Evolutionary conservation across 2,797 vertebrate genomes (phyloP), one percentile per base, ranked within the genome.

Genomic region (Trematomus bernacchii): DNA sequence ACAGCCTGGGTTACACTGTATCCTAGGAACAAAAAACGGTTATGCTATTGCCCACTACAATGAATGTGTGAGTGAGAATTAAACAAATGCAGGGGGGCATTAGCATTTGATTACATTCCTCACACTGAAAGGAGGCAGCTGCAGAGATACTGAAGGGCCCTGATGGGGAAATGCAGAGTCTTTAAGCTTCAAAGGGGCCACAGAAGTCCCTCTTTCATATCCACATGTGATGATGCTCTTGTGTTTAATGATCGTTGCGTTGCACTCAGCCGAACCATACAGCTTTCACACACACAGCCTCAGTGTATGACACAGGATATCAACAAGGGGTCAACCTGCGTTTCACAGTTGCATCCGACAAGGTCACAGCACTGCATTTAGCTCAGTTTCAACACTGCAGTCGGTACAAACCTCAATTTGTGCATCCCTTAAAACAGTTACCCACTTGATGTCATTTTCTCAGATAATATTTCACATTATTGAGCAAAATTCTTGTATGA

Each of bases 91-190:
- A 64, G 77, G 74, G 60, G 76, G 18, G 30, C 82, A 91, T 94
- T 93, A 92, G 85, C 91, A 91, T 94, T 80, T 90, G 89, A 92
- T 86, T 87, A 77, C 88, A 91, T 92, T 90, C 85, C 84, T 88
- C 57, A 63, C 84, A 71, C 76, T 89, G 80, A 87, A 79, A 76
- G 62, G 73, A 76, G 75, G 69, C 64, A 65, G 71, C 80, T 88
- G 85, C 83, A 76, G 65, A 85, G 71, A 79, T 80, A 71, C 80
- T 65, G 71, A 55, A 71, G 51, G 78, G 37, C 53, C 72, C 73
- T 73, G 80, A 89, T 44, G 47, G 76, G 67, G 23, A 63, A 21
- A 65, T 74, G 77, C 71, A 62, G 77, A 78, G 76, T 86, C 68
- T 68, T 54, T 69, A 44, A 44, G 54, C 62, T 48, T 73, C 53